Evolutionary conservation across 2,888 invertebrate species (phyloP), one percentile per base, ranked within the genome.

Genomic region (Leptinotarsa peninsularis): DNA sequence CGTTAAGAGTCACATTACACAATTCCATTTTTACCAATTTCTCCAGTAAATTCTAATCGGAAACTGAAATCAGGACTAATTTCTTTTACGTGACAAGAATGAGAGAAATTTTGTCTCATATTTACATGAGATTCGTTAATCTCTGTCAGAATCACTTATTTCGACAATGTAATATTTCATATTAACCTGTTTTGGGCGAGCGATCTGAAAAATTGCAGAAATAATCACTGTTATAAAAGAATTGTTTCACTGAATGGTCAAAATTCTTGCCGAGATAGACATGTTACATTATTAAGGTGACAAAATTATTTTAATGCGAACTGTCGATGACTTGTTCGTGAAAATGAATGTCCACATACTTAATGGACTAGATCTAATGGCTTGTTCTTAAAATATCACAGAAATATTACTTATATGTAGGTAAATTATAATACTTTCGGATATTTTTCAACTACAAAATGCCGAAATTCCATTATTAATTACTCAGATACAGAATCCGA

Each of bases 1-100:
- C 21, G 49, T 70, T 58, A 58, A 70, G 49, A 70, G 58, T 43
- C 49, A 23, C 49, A 50, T 56, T 70, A 49, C 63, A 49, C 70
- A 58, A 58, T 49, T 49, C 23, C 33, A 70, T 70, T 70, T 60
- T 58, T 58, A 70, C 58, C 43, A 70, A 49, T 70, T 70, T 70
- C 70, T 33, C 60, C 70, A 17, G 58, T 70, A 70, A 70, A 70
- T 58, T 58, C 70, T 21, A n/a, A 58, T 49, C 58, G 49, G 49
- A 21, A 60, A 56, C 27, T 18, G 56, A 54, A 69, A 69, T 70
- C 58, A n/a, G 17, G 23, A 49, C 56, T 58, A 70, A 70, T 70
- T 33, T 58, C 58, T 18, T 23, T 58, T 70, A 43, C 70, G 70
- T 70, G 70, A 43, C 21, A 23, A 58, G 70, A 70, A 70, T 70